Evolutionary conservation across 2,797 vertebrate genomes (phyloP).

Genomic region (Periparus ater): DNA sequence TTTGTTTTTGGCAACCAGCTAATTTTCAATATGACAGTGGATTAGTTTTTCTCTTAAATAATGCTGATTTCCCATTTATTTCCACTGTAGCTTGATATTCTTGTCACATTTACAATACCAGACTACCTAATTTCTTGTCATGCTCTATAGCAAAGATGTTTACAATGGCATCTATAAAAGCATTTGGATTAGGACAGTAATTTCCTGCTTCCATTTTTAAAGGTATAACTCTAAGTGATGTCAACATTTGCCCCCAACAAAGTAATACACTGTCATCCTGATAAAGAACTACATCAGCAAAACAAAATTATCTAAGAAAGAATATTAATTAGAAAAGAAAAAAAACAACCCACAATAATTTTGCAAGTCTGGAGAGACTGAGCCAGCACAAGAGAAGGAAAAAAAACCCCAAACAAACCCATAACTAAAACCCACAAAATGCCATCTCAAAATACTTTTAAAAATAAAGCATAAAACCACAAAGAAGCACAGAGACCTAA

Average conservation of each 20-base stretch:
- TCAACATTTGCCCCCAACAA: slow-evolving; percentile 2
- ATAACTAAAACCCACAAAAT: neutral
- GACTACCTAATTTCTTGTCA: slow-evolving; percentile 16
- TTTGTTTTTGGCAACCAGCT: neutral
- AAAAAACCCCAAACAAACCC: neutral
- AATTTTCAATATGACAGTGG: neutral
- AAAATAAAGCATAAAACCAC: neutral
- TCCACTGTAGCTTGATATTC: neutral
- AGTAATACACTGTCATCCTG: neutral
- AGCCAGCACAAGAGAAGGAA: neutral
- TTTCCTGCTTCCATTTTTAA: neutral
- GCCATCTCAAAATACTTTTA: neutral
- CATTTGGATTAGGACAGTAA: slow-evolving; percentile 5
- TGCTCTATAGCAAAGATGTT: neutral
- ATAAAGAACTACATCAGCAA: neutral
- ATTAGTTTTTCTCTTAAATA: slow-evolving; percentile 22
- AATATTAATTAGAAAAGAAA: neutral
- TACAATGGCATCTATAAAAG: neutral
- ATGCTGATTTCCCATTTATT: slow-evolving; percentile 3
- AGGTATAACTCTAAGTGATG: neutral
- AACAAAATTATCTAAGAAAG: neutral
- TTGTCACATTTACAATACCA: slow-evolving; percentile 21
- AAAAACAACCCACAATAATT: neutral
- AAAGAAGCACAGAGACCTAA: neutral
- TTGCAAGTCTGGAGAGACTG: neutral